These are phyloP conservation scores for Leptopilina boulardi DNA, from an alignment of 1,140 invertebrate genomes.

Conservation along the genomic window DNA sequence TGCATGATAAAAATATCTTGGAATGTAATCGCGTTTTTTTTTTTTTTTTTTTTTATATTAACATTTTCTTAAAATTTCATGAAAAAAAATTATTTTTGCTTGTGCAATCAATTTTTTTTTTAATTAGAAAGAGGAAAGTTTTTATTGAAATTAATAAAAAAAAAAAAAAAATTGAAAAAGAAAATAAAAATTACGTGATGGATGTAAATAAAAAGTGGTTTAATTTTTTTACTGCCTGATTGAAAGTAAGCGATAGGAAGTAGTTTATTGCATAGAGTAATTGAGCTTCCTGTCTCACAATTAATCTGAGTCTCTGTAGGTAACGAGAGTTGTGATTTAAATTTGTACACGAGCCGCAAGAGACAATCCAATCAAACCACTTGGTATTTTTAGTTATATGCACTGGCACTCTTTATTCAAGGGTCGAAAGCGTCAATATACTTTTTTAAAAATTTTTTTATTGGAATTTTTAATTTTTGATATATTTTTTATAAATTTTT, in stretches of 20 bases:
- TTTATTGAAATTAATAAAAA: not conserved
- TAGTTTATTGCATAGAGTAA: not conserved
- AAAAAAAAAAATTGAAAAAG: not conserved
- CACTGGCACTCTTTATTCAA: slow-evolving; percentile 6
- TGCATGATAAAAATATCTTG: no score
- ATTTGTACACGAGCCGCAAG: slow-evolving; percentile 44
- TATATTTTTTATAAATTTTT: not conserved
- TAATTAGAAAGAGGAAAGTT: no score
- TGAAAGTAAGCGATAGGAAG: not conserved
- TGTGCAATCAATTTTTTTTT: no score
- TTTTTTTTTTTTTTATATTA: no score
- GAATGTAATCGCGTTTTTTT: no score
- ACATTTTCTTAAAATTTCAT: no score
- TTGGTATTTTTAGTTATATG: slow-evolving; percentile 62
- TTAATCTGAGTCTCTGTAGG: not conserved
- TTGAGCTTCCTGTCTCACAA: slow-evolving; percentile 6
- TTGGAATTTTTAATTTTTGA: not conserved
- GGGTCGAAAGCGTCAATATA: not conserved
- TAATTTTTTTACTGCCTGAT: not conserved
- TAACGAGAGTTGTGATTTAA: slow-evolving; percentile 52
- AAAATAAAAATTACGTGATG: not conserved
- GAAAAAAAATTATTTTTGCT: no score
- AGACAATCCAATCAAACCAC: slow-evolving; percentile 9
- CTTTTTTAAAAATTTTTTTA: not conserved
- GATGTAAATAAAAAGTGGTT: not conserved